phyloP scores from a whole-genome alignment of 1,140 invertebrate genomes.

The Cydia fagiglandana region DNA sequence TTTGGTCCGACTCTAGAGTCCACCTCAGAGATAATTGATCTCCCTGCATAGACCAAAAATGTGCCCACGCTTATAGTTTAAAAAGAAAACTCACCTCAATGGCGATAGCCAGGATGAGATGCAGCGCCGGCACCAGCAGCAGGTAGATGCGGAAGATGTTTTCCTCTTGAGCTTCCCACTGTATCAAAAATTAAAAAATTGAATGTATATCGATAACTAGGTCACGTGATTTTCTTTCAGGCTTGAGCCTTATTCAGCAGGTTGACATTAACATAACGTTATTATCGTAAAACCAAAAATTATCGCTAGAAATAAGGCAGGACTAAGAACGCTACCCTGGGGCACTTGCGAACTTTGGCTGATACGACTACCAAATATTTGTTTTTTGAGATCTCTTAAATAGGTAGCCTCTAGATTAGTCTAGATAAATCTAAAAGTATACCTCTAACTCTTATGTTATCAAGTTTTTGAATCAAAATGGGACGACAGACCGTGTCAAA shows the following conservation, averaged over 20 bases:
- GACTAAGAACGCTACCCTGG: background rate
- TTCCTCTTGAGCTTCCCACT: conserved; percentile 46
- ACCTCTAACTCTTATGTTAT: background rate
- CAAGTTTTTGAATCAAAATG: background rate
- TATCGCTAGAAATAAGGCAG: background rate
- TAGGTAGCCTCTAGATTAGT: background rate
- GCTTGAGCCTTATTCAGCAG: background rate
- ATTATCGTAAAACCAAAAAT: background rate
- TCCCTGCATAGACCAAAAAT: background rate
- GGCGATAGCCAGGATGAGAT: conserved; percentile 67
- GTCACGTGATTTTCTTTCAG: background rate
- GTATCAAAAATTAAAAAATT: conserved; percentile 38
- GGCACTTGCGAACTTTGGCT: background rate
- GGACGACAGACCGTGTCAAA: background rate
- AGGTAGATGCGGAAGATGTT: conserved; percentile 70
- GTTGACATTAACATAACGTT: no score
- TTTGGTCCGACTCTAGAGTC: no score
- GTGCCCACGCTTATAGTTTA: no score
- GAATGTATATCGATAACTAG: no score
- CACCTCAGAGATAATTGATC: no score
- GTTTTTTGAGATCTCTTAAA: background rate
- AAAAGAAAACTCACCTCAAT: conserved; percentile 60
- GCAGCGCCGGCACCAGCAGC: conserved; percentile 67
- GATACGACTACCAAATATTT: background rate
- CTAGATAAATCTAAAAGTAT: background rate